A percentile compares a stretch with the other conserved stretches of the same genome.
Conservation (phyloP, 2,888 invertebrate species). For the Trichopria drosophilae region DNA sequence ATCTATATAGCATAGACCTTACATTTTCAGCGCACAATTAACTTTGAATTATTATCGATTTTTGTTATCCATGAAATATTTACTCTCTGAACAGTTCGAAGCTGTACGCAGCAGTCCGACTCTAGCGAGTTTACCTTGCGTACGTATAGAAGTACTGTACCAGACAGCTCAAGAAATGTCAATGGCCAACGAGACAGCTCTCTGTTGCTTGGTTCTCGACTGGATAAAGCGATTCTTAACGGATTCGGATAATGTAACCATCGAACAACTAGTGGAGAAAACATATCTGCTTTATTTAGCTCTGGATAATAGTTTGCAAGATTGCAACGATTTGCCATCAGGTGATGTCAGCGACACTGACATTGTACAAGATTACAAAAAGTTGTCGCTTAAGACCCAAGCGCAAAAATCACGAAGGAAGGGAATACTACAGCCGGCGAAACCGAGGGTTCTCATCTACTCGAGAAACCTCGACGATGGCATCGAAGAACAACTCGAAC, state of each 20-base stretch:
- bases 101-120: conserved; percentile 68
- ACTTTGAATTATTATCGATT: too few relatives aligned
- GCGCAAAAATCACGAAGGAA: conserved; percentile 55
- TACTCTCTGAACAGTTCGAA: conserved; percentile 71
- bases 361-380: conserved; percentile 77
- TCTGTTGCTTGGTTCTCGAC: conserved; percentile 67
- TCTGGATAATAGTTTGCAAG: conserved; percentile 74
- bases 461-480: conserved; percentile 63
- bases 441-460: conserved; percentile 67
- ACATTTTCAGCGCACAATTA: too few relatives aligned
- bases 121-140: conserved; percentile 68
- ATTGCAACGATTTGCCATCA: conserved; percentile 74
- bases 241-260: conserved; percentile 40
- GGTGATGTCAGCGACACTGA: conserved; percentile 72
- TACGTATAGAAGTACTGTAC: conserved; percentile 75
- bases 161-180: conserved; percentile 72
- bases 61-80: too few relatives aligned
- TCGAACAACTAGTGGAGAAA: conserved; percentile 63
- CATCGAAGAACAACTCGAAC: conserved; percentile 60
- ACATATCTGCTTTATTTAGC: conserved; percentile 77
- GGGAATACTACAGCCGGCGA: conserved; percentile 63
- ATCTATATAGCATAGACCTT: too few relatives aligned
- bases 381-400: conserved; percentile 56
- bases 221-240: conserved; percentile 61
- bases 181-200: conserved; percentile 62